Evolutionary conservation across 2,888 invertebrate species (phyloP), one percentile per base, ranked within the genome.

Genomic region (Luffia ferchaultella): DNA sequence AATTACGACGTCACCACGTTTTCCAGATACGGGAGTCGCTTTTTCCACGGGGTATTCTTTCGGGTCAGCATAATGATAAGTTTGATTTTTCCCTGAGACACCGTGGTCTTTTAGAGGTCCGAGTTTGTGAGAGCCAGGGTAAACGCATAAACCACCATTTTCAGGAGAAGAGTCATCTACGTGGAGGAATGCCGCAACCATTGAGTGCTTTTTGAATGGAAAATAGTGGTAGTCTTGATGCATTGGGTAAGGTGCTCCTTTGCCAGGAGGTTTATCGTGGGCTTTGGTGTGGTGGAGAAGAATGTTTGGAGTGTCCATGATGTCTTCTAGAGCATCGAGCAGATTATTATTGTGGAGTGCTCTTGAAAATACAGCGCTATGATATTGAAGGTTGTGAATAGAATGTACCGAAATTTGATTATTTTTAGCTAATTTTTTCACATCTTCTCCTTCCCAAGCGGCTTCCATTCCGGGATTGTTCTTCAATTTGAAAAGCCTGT

Each of bases 161-260:
- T 74, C 76, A 1, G 76, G 71, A 15, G 73, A 71, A 0, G 77
- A 73, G 52, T 77, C 78, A 57, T 84, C 83, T 52, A 85, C 53
- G 57, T 84, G 77, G 16, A 85, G 57, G 57, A 85, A 83, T 1
- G 77, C 76, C 1, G 85, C 84, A 2, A 80, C 62, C 77, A 84
- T 76, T 0, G 76, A 71, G 59, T 84, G 69, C 12, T 82, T 76
- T 54, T 78, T 73, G 58, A 68, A 75, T 1, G 84, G 85, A 55
- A 85, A 85, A 55, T 85, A 85, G 51, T 73, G 80, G 56, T 85
- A 85, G 54, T 84, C 85, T 62, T 72, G 72, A 55, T 85, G 85
- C 74, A 85, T 80, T 12, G 82, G 68, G 52, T 78, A 85, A 0
- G 84, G 79, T 1, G 83, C 76, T 2, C 85, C 85, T 18, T 73